Evolutionary conservation across 2,113 vertebrate species (phyloP).

Genomic region (Scomber colias): DNA sequence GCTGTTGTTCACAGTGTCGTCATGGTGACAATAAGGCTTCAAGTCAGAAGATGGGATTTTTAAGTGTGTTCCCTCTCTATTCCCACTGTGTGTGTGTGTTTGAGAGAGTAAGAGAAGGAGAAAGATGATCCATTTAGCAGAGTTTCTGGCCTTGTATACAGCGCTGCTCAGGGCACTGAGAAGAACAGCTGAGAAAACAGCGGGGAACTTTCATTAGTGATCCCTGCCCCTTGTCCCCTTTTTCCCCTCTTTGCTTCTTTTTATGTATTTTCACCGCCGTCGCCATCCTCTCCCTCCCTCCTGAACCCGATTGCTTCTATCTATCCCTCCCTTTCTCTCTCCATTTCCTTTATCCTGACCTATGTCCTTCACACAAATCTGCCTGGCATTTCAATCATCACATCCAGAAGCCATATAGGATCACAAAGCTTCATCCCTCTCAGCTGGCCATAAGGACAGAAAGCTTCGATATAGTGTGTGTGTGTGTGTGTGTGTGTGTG

Average conservation of each 20-base stretch:
- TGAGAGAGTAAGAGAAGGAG: not conserved
- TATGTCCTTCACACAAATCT: conserved; percentile 60
- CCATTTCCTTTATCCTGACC: conserved; percentile 58
- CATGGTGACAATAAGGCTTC: conserved; percentile 71
- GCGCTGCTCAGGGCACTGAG: conserved; percentile 37
- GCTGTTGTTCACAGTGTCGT: conserved; percentile 72
- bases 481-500: not conserved
- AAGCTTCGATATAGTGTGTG: not conserved
- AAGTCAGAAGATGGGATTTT: conserved; percentile 64
- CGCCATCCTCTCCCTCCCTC: conserved; percentile 4
- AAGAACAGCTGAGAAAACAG: conserved; percentile 74
- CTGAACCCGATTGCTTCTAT: conserved; percentile 6
- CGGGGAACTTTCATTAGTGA: conserved; percentile 66
- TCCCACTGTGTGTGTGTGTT: not conserved
- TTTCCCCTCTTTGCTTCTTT: conserved; percentile 45
- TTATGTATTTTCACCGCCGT: conserved; percentile 38
- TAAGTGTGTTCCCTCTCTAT: conserved; percentile 19
- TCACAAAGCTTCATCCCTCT: conserved; percentile 47
- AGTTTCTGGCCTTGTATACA: conserved; percentile 30
- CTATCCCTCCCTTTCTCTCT: conserved; percentile 45
- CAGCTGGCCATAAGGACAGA: conserved; percentile 4
- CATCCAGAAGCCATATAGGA: conserved; percentile 35
- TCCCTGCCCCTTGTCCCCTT: conserved; percentile 38
- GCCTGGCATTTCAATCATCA: conserved; percentile 70
- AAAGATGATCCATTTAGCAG: conserved; percentile 43